These are phyloP conservation scores for Echinops telfairi DNA, from an alignment of 2,113 vertebrate genomes.

Conservation along the genomic window DNA sequence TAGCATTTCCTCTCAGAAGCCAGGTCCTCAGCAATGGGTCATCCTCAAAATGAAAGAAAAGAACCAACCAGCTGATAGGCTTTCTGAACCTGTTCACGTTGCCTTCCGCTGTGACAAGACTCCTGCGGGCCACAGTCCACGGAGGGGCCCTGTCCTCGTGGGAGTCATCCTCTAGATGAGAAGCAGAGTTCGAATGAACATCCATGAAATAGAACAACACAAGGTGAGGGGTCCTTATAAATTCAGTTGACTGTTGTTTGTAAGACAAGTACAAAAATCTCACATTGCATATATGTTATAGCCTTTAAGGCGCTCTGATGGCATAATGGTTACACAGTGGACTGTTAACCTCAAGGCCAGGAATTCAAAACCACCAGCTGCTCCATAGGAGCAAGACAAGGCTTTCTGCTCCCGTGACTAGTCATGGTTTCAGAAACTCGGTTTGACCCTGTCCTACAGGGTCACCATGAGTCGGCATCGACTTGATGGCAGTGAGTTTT, in stretches of 20 bases:
- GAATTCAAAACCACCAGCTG: no score
- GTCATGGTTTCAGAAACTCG: no score
- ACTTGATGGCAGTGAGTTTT: no score
- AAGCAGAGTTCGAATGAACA: background rate
- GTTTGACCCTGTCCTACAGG: no score
- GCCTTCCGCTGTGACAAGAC: background rate
- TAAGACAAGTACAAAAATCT: background rate
- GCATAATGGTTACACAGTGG: no score
- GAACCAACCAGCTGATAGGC: background rate
- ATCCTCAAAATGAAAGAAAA: background rate
- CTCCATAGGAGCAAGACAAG: no score
- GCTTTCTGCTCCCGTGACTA: no score
- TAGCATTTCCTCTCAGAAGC: slow-evolving; percentile 54
- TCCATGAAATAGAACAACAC: background rate
- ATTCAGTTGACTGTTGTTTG: background rate
- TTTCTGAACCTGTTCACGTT: background rate
- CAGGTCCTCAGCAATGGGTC: background rate
- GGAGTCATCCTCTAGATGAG: background rate
- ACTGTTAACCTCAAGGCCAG: no score
- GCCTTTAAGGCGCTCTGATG: no score
- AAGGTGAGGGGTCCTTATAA: background rate
- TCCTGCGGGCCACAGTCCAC: background rate
- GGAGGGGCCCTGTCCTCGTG: background rate
- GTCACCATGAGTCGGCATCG: no score
- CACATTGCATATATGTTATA: background rate